Conservation (phyloP, 2,797 vertebrate species). For the Percopsis omiscomaycus region DNA sequence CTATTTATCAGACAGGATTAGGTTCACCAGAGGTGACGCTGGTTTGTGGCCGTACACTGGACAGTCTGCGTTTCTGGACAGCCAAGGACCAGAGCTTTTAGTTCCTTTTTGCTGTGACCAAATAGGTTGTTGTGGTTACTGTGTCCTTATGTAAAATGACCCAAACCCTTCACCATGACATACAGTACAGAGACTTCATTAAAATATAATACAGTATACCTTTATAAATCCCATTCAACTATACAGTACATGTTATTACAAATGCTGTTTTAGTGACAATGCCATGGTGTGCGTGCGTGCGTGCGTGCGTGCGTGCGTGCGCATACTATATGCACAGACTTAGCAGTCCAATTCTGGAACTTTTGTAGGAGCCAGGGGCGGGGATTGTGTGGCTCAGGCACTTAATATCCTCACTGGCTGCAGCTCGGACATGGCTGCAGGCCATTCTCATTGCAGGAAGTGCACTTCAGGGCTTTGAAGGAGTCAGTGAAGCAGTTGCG, state of each 20-base stretch:
- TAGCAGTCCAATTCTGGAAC: slow-evolving; percentile 45
- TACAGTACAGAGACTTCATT: no score
- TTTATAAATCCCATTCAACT: slow-evolving; percentile 17
- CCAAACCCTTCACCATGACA: neutral
- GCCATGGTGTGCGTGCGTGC: slow-evolving; percentile 34
- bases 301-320: neutral
- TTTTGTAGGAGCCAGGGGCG: slow-evolving; percentile 18
- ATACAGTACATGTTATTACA: slow-evolving; percentile 60
- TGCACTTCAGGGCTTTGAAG: slow-evolving; percentile 98
- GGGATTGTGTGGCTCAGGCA: slow-evolving; percentile 63
- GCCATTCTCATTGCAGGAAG: slow-evolving; percentile 96
- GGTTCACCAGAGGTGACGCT: slow-evolving; percentile 25
- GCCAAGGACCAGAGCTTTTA: neutral
- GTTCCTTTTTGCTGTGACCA: neutral
- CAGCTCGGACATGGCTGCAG: slow-evolving; percentile 92
- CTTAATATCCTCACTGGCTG: slow-evolving; percentile 70
- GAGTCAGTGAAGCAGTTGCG: slow-evolving; percentile 99
- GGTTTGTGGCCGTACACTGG: slow-evolving; percentile 12
- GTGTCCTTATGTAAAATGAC: neutral
- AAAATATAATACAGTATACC: neutral
- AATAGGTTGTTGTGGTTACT: neutral
- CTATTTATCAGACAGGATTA: slow-evolving; percentile 56
- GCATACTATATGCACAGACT: slow-evolving; percentile 13
- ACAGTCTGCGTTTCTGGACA: neutral
- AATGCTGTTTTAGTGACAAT: slow-evolving; percentile 61